Evolutionary conservation across 1,140 invertebrate species (phyloP).

Genomic region (Drosophila repleta): DNA sequence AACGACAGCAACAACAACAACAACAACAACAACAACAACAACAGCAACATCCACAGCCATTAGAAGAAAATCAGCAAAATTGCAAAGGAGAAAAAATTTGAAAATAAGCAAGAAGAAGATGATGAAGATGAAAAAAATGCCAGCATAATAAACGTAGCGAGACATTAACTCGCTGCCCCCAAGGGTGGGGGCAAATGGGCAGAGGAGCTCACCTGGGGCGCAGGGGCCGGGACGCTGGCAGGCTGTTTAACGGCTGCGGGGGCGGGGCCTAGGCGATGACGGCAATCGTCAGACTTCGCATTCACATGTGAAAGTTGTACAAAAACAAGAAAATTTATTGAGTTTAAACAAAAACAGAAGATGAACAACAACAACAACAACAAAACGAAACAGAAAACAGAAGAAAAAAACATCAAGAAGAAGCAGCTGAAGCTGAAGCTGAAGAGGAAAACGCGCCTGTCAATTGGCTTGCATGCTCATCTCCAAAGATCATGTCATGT

Average conservation of each 20-base stretch:
- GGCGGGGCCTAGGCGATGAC: conserved; percentile 47
- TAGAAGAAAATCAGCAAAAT: conserved; percentile 48
- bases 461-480: conserved; percentile 34
- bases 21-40: conserved; percentile 10
- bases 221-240: neutral
- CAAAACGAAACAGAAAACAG: conserved; percentile 31
- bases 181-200: neutral
- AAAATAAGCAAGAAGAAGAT: neutral
- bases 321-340: conserved; percentile 75
- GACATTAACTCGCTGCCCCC: neutral
- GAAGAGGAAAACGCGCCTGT: conserved; percentile 24
- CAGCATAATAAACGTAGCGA: conserved; percentile 46
- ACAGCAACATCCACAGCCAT: conserved; percentile 31
- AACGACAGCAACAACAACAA: conserved; percentile 8
- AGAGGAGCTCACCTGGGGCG: conserved; percentile 11
- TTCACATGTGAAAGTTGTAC: conserved; percentile 77
- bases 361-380: conserved; percentile 16
- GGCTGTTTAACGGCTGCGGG: neutral
- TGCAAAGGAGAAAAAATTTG: conserved; percentile 1
- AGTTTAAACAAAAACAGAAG: conserved; percentile 56
- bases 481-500: conserved; percentile 38
- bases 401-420: conserved; percentile 26
- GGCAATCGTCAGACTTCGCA: conserved; percentile 50
- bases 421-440: conserved; percentile 27
- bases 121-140: conserved; percentile 25